A percentile compares a stretch with the other conserved stretches of the same genome.
Conservation (phyloP, 1,140 invertebrate species). For the Triops cancriformis region DNA sequence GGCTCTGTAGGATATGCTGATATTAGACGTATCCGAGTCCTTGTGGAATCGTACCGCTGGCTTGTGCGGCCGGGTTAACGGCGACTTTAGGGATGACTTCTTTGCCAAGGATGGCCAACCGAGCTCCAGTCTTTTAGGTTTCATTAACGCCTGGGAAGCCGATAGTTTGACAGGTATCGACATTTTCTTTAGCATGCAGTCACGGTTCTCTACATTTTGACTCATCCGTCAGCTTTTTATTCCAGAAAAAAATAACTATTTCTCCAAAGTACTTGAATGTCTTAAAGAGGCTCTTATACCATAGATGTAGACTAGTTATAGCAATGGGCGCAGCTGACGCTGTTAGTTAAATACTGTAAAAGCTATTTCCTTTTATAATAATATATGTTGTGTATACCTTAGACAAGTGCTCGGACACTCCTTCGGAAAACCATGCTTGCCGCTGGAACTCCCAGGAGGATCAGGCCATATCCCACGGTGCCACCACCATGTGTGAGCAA, state of each 20-base stretch:
- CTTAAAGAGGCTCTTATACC: no score
- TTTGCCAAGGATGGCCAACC: conserved; percentile 46
- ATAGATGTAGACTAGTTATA: no score
- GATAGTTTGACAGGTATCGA: conserved; percentile 52
- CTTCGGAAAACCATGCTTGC: conserved; percentile 42
- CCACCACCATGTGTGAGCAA: conserved; percentile 51
- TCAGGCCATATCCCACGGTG: conserved; percentile 38
- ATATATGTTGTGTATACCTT: conserved; percentile 34
- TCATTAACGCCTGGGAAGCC: conserved; percentile 58
- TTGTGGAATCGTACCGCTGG: conserved; percentile 70
- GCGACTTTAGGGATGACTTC: conserved; percentile 59
- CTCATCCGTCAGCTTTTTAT: no score
- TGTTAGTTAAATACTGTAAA: no score
- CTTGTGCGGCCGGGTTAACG: conserved; percentile 69
- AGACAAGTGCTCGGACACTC: conserved; percentile 52
- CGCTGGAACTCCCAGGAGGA: conserved; percentile 34
- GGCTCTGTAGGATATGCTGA: conserved; percentile 45
- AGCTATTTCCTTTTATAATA: conserved; percentile 27
- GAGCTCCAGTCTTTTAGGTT: conserved; percentile 41
- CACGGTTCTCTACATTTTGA: not conserved
- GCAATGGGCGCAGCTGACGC: no score
- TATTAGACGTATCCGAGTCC: conserved; percentile 53
- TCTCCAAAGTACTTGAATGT: no score
- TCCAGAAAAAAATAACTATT: no score
- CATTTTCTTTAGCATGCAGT: not conserved